Conservation (phyloP, 64 coral and sea anemone genomes). For the Dendronephthya gigantea region DNA sequence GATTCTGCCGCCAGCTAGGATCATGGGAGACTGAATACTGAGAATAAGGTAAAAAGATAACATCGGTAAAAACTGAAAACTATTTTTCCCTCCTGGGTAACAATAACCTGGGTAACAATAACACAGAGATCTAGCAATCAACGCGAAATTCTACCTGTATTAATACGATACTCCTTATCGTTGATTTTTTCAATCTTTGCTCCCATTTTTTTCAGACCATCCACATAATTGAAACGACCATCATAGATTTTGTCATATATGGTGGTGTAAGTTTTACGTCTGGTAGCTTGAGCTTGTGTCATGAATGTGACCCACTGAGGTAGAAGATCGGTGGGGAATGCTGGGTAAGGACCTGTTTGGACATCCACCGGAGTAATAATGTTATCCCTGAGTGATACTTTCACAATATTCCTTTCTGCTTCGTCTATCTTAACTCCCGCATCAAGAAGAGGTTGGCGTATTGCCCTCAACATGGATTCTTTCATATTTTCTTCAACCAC, state of each 20-base stretch:
- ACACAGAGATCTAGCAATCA: too few species aligned
- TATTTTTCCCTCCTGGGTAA: too few species aligned
- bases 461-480: not conserved
- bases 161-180: not conserved
- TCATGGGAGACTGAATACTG: too few species aligned
- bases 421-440: not conserved
- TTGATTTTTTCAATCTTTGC: not conserved
- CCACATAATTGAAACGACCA: constrained; percentile 40
- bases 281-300: constrained; percentile 14
- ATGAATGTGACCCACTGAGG: constrained; percentile 47
- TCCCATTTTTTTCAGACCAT: constrained; percentile 26
- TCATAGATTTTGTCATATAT: constrained; percentile 35
- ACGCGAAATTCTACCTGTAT: too few species aligned
- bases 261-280: not conserved
- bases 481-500: not conserved
- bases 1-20: too few species aligned
- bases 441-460: not conserved
- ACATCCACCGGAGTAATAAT: not conserved
- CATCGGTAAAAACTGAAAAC: too few species aligned
- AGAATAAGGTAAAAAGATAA: too few species aligned
- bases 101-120: too few species aligned
- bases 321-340: constrained; percentile 47
- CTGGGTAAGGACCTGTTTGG: constrained; percentile 32
- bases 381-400: not conserved
- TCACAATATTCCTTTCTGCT: not conserved